These are phyloP conservation scores for Oscheius sp. DNA, from an alignment of 2,888 invertebrate species.

Conservation along the genomic window DNA sequence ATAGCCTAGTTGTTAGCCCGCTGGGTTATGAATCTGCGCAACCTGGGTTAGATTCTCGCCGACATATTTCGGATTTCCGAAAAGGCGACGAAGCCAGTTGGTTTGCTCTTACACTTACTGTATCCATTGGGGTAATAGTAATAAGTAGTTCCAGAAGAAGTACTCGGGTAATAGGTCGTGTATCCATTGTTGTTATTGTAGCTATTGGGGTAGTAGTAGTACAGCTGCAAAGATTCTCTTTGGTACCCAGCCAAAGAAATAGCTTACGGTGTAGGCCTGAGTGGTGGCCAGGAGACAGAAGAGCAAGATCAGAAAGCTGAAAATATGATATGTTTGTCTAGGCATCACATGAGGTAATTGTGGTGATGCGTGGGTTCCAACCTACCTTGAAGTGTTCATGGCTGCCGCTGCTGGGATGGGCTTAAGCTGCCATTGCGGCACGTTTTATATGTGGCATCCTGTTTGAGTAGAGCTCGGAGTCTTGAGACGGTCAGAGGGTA, in stretches of 20 bases:
- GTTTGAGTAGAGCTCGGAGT: neutral
- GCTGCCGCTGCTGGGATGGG: conserved; percentile 1
- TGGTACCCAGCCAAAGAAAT: neutral
- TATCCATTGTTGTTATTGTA: conserved; percentile 16
- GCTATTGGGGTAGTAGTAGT: conserved; percentile 32
- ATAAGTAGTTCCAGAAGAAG: conserved; percentile 1
- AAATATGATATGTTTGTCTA: conserved; percentile 7
- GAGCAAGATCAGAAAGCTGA: conserved; percentile 21
- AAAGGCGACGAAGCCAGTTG: neutral
- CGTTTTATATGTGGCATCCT: conserved; percentile 15
- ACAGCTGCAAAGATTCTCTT: conserved; percentile 12
- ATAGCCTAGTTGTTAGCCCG: no score
- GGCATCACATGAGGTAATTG: neutral
- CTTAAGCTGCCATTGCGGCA: neutral
- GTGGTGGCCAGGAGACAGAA: conserved; percentile 28
- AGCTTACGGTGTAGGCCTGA: conserved; percentile 27
- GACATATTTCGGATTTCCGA: no score
- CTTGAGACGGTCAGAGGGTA: conserved; percentile 5
- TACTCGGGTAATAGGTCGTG: conserved; percentile 1
- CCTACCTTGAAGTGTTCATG: conserved; percentile 29
- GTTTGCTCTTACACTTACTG: neutral
- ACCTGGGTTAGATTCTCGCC: no score
- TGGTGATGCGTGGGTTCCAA: neutral
- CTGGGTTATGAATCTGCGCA: no score
- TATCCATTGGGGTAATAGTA: neutral